phyloP scores from a whole-genome alignment of 2,888 invertebrate species.

The Ypsolopha scabrella region DNA sequence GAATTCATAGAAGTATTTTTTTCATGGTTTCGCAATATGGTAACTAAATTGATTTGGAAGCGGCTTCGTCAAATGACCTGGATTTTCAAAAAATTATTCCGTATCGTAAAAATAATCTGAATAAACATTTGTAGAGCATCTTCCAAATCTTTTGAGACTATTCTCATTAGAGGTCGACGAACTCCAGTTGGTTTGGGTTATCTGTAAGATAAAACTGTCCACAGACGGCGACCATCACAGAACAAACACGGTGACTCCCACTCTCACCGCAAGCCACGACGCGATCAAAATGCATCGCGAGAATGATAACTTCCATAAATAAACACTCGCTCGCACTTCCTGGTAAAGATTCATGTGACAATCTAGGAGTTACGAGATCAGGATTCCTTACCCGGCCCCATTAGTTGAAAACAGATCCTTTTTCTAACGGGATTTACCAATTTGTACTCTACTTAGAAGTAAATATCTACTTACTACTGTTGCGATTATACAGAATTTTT shows the following conservation, averaged over 20 bases:
- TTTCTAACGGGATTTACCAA: too few relatives aligned
- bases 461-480: too few relatives aligned
- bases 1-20: too few relatives aligned
- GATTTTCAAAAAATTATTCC: too few relatives aligned
- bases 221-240: conserved; percentile 27
- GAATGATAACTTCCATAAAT: conserved; percentile 19
- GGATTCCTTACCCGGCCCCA: background rate
- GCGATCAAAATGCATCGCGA: conserved; percentile 24
- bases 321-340: conserved; percentile 33
- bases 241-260: conserved; percentile 34
- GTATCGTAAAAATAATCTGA: too few relatives aligned
- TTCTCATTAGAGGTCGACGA: conserved; percentile 26
- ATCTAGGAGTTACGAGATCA: background rate
- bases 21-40: too few relatives aligned
- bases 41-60: too few relatives aligned
- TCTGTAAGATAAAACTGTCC: conserved; percentile 42
- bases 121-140: too few relatives aligned
- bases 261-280: conserved; percentile 14
- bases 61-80: too few relatives aligned
- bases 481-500: too few relatives aligned
- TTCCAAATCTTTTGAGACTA: background rate
- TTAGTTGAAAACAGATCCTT: background rate
- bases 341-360: conserved; percentile 19
- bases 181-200: conserved; percentile 29
- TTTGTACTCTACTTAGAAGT: too few relatives aligned